phyloP scores from a whole-genome alignment of 2,888 invertebrate species.

The Hirtodrosophila histrioides region DNA sequence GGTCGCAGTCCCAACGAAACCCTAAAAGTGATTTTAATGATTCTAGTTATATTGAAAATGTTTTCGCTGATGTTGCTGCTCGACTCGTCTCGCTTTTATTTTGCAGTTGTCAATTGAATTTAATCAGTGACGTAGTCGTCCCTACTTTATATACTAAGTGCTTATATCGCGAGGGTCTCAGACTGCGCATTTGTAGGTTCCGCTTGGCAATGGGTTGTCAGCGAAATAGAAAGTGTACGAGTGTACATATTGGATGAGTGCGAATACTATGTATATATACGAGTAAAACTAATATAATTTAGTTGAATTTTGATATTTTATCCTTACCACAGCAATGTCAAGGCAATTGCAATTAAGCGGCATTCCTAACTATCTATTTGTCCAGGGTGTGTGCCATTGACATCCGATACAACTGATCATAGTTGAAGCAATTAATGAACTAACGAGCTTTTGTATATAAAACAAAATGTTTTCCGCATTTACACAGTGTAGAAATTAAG shows the following conservation, averaged over 20 bases:
- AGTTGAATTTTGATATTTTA: neutral
- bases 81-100: slow-evolving; percentile 11
- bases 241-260: neutral
- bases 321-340: slow-evolving; percentile 53
- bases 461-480: slow-evolving; percentile 40
- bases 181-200: slow-evolving; percentile 37
- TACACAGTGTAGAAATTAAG: neutral
- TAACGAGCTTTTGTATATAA: slow-evolving; percentile 13
- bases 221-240: slow-evolving; percentile 61
- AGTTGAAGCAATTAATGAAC: slow-evolving; percentile 40
- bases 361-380: slow-evolving; percentile 10
- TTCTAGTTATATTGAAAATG: slow-evolving; percentile 39
- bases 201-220: slow-evolving; percentile 37
- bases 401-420: slow-evolving; percentile 52
- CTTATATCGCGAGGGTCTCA: slow-evolving; percentile 22
- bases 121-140: slow-evolving; percentile 73
- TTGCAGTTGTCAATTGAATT: slow-evolving; percentile 71
- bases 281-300: neutral
- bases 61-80: slow-evolving; percentile 12
- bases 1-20: slow-evolving; percentile 48
- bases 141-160: slow-evolving; percentile 5
- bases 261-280: neutral
- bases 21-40: slow-evolving; percentile 66
- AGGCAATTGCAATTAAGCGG: slow-evolving; percentile 52
- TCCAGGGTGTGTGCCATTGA: slow-evolving; percentile 47